Percentiles rank a stretch among this genome's conserved stretches.
phyloP scores from a whole-genome alignment of 2,113 vertebrate species.

The Gobiocypris rarus region DNA sequence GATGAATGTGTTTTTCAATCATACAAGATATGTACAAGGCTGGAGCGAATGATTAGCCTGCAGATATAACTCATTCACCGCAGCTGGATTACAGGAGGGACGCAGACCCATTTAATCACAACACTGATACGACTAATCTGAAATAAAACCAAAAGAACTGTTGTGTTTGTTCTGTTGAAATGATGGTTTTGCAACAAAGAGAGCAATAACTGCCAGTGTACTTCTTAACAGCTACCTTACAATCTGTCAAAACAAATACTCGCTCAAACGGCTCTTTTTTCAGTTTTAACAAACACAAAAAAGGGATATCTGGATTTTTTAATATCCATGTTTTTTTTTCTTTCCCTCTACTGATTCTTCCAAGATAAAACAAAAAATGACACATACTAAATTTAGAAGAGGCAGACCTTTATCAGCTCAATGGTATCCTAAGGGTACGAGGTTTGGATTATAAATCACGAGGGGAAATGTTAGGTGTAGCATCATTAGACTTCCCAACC shows the following conservation, averaged over 20 bases:
- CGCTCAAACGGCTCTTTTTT: not conserved
- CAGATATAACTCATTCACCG: slow-evolving; percentile 21
- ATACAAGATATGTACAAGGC: slow-evolving; percentile 1
- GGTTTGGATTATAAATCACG: slow-evolving; percentile 16
- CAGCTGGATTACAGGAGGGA: slow-evolving; percentile 27
- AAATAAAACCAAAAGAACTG: slow-evolving; percentile 11
- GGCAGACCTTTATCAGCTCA: not conserved
- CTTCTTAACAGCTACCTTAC: not conserved
- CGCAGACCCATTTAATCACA: slow-evolving; percentile 26
- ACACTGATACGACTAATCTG: not conserved
- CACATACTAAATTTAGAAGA: slow-evolving; percentile 26
- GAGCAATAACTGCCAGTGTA: not conserved
- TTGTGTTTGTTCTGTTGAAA: slow-evolving; percentile 1
- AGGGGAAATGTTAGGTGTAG: slow-evolving; percentile 40
- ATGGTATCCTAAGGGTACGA: not conserved
- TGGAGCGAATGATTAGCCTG: slow-evolving; percentile 23
- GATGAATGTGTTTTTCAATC: slow-evolving; percentile 23
- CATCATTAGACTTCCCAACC: slow-evolving; percentile 20
- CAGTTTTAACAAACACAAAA: not conserved
- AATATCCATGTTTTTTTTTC: not conserved
- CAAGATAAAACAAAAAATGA: slow-evolving; percentile 16
- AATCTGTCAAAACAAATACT: slow-evolving; percentile 12
- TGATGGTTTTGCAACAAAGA: not conserved
- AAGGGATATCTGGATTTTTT: not conserved
- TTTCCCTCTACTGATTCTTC: not conserved